A percentile compares a stretch with the other conserved stretches of the same genome.
Evolutionary conservation across 2,113 vertebrate species (phyloP).

Genomic region (Strix uralensis): DNA sequence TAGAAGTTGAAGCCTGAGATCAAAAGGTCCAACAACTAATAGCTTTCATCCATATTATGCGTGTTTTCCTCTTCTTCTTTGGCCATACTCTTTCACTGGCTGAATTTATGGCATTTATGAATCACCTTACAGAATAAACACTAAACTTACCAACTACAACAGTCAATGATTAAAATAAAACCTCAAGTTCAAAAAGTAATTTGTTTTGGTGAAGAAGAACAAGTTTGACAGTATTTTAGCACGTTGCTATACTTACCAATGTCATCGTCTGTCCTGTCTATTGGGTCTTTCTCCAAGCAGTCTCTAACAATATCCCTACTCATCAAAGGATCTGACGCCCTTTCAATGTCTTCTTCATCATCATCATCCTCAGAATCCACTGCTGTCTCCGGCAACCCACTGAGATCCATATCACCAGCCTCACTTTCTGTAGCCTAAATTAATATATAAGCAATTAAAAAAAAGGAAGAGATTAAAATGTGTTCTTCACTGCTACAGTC

Average conservation of each 20-base stretch:
- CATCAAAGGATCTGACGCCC: conserved; percentile 95
- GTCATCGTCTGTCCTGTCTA: conserved; percentile 96
- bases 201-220: background rate
- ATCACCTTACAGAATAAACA: background rate
- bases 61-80: background rate
- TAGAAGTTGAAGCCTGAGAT: background rate
- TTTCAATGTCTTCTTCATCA: conserved; percentile 97
- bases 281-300: conserved; percentile 97
- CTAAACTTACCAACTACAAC: background rate
- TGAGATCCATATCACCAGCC: conserved; percentile 97
- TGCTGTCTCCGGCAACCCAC: conserved; percentile 96
- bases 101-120: background rate
- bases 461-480: background rate
- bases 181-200: background rate
- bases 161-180: background rate
- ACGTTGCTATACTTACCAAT: conserved; percentile 81
- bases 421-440: conserved; percentile 96
- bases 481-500: background rate
- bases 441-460: background rate
- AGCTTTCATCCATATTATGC: background rate
- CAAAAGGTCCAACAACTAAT: background rate
- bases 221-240: background rate
- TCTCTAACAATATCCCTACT: conserved; percentile 96
- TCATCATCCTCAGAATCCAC: conserved; percentile 98
- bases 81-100: background rate